Percentiles rank a stretch among this genome's conserved stretches.
Evolutionary conservation across 2,888 invertebrate genomes (phyloP).

Genomic region (Bimastos eiseni): DNA sequence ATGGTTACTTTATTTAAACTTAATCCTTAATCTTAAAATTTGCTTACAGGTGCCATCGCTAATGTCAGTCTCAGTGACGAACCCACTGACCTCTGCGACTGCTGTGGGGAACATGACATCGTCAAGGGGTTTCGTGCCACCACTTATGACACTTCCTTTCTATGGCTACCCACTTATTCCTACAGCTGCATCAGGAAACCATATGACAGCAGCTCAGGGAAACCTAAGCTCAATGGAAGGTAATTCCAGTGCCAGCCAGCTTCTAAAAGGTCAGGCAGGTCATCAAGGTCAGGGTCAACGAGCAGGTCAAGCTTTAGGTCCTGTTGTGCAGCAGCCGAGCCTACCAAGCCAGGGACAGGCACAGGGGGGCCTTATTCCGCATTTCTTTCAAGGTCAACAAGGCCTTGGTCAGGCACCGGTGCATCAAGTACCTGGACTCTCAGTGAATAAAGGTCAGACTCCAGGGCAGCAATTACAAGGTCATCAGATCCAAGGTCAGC

Average conservation of each 20-base stretch:
- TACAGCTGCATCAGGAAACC: background rate
- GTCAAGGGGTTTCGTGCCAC: background rate
- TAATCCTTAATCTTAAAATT: background rate
- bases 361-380: too few relatives aligned
- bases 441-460: background rate
- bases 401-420: background rate
- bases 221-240: background rate
- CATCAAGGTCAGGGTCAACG: background rate
- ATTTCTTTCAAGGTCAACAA: too few relatives aligned
- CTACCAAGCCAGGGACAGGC: background rate
- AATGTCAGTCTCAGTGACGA: slow-evolving; percentile 13
- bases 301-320: background rate
- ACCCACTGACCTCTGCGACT: background rate
- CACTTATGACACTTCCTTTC: background rate
- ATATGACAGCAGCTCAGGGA: background rate
- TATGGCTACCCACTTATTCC: background rate
- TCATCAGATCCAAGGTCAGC: too few relatives aligned
- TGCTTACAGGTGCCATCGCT: background rate
- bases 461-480: background rate
- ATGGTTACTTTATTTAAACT: background rate
- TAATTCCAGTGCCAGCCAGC: background rate
- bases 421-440: background rate
- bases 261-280: background rate
- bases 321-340: background rate
- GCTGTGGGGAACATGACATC: background rate